Conservation (phyloP, 1,140 invertebrate genomes). For the Diuraphis noxia region DNA sequence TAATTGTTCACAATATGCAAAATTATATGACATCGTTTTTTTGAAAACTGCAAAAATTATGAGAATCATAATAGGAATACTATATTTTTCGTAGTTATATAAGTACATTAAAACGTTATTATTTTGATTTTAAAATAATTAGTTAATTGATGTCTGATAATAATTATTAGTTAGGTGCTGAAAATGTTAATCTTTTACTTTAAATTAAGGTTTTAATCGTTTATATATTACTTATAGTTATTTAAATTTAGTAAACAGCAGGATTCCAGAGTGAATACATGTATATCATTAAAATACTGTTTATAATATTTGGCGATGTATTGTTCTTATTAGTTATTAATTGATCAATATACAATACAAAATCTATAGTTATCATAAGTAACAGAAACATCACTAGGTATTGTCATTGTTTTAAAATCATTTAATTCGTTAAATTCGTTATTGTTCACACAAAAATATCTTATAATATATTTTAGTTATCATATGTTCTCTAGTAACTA, state of each 20-base stretch:
- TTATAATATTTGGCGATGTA: background rate
- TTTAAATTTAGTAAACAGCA: background rate
- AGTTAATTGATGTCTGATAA: background rate
- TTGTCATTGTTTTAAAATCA: background rate
- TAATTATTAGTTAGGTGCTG: background rate
- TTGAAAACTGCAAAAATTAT: background rate
- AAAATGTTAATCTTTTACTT: background rate
- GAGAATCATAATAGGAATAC: background rate
- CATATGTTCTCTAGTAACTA: background rate
- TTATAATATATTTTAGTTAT: background rate
- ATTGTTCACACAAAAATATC: background rate
- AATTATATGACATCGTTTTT: background rate
- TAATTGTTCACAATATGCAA: background rate
- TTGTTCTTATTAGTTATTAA: background rate
- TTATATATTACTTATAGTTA: background rate
- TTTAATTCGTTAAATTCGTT: background rate
- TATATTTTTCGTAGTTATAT: background rate
- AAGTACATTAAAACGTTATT: background rate
- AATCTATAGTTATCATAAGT: background rate
- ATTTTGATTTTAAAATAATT: background rate
- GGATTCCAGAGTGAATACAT: too few species aligned
- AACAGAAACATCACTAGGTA: background rate
- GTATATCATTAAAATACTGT: background rate
- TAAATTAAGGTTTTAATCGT: background rate
- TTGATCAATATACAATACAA: too few species aligned